These are phyloP conservation scores for Coregonus ussuriensis DNA, from an alignment of 2,797 vertebrate genomes.

Conservation along the genomic window DNA sequence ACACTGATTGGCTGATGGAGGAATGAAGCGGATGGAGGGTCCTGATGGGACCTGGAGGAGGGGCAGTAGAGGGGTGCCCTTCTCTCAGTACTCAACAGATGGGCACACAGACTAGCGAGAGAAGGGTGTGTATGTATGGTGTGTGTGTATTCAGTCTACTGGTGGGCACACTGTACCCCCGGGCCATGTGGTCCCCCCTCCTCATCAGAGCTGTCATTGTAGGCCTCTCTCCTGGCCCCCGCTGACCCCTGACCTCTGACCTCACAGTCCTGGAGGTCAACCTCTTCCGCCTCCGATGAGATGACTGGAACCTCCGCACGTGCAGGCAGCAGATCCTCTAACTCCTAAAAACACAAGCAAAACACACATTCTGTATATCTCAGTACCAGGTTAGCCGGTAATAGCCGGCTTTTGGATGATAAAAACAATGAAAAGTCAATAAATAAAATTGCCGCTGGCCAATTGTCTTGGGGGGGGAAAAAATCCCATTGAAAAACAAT, in stretches of 20 bases:
- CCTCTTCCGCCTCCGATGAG: constrained; percentile 91
- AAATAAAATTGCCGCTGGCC: too few species aligned
- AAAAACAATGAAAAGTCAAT: too few species aligned
- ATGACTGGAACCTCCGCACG: constrained; percentile 89
- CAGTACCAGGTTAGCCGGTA: too few species aligned
- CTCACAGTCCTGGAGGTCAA: constrained; percentile 95
- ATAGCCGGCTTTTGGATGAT: too few species aligned
- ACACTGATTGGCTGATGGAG: constrained; percentile 39
- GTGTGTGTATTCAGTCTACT: neutral
- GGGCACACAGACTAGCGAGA: constrained; percentile 15
- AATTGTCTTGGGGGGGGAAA: too few species aligned
- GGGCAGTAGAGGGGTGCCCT: neutral
- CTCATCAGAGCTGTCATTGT: constrained; percentile 97
- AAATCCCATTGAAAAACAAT: too few species aligned
- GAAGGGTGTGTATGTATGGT: neutral
- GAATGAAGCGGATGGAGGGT: constrained; percentile 42
- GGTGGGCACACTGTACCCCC: constrained; percentile 91
- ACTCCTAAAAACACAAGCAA: constrained; percentile 78
- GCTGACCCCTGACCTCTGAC: constrained; percentile 84
- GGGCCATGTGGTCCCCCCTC: constrained; percentile 94
- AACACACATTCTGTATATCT: neutral
- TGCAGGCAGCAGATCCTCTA: constrained; percentile 94
- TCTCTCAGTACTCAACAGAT: neutral
- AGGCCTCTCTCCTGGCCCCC: constrained; percentile 91
- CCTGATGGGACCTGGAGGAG: neutral